A percentile compares a stretch with the other conserved stretches of the same genome.
phyloP scores from a whole-genome alignment of 2,797 vertebrate genomes.

The Loriculus beryllinus region DNA sequence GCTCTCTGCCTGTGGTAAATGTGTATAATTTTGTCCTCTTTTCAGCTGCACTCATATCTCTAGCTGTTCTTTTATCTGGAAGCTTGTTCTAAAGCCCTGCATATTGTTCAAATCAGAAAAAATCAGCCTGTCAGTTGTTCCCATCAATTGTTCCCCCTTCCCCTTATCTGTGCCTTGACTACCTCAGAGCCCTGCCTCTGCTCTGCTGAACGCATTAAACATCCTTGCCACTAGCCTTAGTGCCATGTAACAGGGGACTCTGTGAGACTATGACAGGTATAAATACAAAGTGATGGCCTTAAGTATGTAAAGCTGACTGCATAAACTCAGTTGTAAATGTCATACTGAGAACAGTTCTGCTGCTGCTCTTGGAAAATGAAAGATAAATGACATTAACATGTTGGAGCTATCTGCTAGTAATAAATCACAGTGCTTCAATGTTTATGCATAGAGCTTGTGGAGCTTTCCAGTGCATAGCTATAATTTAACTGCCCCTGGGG shows the following conservation, averaged over 20 bases:
- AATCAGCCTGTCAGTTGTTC: neutral
- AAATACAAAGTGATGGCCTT: neutral
- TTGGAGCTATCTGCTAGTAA: neutral
- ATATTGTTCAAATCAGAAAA: neutral
- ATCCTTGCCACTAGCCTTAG: neutral
- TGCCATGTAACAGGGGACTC: neutral
- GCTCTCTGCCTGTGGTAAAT: neutral
- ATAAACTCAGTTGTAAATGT: neutral
- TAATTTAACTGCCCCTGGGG: neutral
- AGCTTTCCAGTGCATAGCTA: neutral
- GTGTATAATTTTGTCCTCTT: neutral
- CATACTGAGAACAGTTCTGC: neutral
- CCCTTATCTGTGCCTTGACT: neutral
- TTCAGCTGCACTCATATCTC: neutral
- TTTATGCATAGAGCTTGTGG: neutral
- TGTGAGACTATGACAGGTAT: neutral
- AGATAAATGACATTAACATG: neutral
- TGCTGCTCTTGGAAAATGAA: neutral
- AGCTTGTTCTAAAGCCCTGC: neutral
- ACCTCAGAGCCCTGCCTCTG: neutral
- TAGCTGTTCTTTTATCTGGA: neutral
- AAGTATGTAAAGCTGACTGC: neutral
- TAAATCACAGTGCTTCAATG: neutral
- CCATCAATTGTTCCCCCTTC: neutral
- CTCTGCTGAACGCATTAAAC: neutral